Percentiles rank a stretch among this genome's conserved stretches.
Conservation (phyloP, 2,797 vertebrate genomes). For the Zalophus californianus region DNA sequence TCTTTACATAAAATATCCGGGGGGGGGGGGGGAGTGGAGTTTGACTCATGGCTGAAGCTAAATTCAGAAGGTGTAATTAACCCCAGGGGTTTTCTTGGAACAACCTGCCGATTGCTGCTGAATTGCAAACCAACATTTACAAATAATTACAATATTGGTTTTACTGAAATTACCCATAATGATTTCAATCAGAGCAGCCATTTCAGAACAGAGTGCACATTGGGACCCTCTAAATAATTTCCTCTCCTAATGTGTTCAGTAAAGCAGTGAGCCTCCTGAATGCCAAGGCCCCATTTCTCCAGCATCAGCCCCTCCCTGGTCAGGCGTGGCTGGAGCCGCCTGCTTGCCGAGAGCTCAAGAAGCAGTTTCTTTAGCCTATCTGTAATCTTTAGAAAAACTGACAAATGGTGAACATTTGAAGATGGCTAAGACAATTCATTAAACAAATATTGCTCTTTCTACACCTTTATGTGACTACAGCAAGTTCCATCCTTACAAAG, state of each 20-base stretch:
- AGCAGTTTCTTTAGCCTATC: neutral
- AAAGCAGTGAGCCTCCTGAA: neutral
- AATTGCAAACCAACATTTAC: slow-evolving; percentile 75
- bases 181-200: slow-evolving; percentile 67
- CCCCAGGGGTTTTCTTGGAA: slow-evolving; percentile 66
- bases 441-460: neutral
- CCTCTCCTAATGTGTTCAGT: slow-evolving; percentile 13
- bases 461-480: neutral
- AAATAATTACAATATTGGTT: slow-evolving; percentile 82
- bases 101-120: slow-evolving; percentile 74
- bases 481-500: neutral
- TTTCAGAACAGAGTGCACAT: slow-evolving; percentile 43
- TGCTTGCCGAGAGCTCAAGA: neutral
- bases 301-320: fast-evolving
- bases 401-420: neutral
- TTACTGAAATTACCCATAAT: slow-evolving; percentile 78
- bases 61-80: slow-evolving; percentile 74
- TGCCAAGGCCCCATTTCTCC: neutral
- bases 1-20: slow-evolving; percentile 70
- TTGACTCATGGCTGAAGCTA: slow-evolving; percentile 63
- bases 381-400: neutral
- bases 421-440: neutral
- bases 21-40: neutral
- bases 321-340: neutral
- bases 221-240: slow-evolving; percentile 60